Evolutionary conservation across 1,140 invertebrate species (phyloP), one percentile per base, ranked within the genome.

Genomic region (Aleiodes sp.): DNA sequence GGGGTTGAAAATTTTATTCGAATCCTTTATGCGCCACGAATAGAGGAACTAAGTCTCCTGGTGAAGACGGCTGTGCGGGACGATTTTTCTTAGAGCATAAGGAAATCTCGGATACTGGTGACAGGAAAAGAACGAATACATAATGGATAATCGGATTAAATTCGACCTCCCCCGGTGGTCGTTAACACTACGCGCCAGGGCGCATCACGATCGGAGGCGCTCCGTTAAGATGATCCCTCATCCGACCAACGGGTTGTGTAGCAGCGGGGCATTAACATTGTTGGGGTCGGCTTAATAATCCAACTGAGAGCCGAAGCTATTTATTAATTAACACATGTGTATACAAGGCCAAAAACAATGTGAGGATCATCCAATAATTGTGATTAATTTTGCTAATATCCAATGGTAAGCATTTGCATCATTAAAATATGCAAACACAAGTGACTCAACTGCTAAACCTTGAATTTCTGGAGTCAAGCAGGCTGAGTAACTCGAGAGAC

Each of bases 251-350:
- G 65, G 21, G 57, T 61, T 56, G 43, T 7, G 16, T 28, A 59
- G 31, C 33, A 60, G 37, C 56, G 65, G 52, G 33, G 21, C 52
- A 21, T 31, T 52, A 52, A 52, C 46, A 52, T 52, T 6, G 4
- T 21, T 16, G 21, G 46, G 16, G 19, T 52, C 46, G 46, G 26
- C 46, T 21, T 16, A 16, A 52, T 52, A 52, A n/a, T n/a, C n/a
- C n/a, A n/a, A n/a, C 46, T 6, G 21, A 16, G 46, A 52, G 6
- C 21, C 16, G 14, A 19, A 24, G 21, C 7, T 52, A 16, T 4
- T 16, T 21, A 21, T 7, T 46, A 19, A 52, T 24, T 52, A 52
- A 9, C 16, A 52, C 21, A 52, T 21, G 21, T 52, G 46, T 52
- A 52, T 24, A 24, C 19, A 52, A 24, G 21, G 21, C 0, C 26